Evolutionary conservation across 92 coral and sea anemone species (phyloP).

Genomic region (Micromussa lordhowensis): DNA sequence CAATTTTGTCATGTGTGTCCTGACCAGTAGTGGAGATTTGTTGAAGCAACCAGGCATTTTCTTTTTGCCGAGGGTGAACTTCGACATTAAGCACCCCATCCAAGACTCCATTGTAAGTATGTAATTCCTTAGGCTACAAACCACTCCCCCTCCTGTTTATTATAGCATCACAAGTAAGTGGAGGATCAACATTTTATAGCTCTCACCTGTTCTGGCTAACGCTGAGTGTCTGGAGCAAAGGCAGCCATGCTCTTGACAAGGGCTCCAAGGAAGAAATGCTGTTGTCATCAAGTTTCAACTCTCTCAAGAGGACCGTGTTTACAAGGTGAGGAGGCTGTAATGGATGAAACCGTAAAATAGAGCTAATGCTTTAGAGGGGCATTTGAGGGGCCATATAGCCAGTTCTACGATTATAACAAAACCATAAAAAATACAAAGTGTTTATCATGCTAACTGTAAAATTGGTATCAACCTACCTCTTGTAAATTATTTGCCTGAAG

Average conservation of each 20-base stretch:
- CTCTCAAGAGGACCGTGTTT: conserved; percentile 85
- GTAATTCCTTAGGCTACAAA: too few species aligned
- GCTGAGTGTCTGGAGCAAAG: conserved; percentile 76
- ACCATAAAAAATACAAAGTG: background rate
- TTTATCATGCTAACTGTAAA: too few species aligned
- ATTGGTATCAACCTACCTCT: conserved; percentile 54
- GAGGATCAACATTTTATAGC: background rate
- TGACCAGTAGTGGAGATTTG: background rate
- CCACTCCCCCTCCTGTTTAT: too few species aligned
- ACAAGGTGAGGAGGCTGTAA: conserved; percentile 81
- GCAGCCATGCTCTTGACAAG: conserved; percentile 84
- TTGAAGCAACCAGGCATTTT: background rate
- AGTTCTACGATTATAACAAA: background rate
- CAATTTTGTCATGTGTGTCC: background rate
- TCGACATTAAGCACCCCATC: background rate
- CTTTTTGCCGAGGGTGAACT: background rate
- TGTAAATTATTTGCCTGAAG: conserved; percentile 90
- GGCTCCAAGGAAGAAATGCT: conserved; percentile 86
- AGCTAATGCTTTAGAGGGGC: background rate
- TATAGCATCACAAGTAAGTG: background rate
- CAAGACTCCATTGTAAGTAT: background rate
- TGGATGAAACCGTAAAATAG: background rate
- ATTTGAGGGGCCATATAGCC: background rate
- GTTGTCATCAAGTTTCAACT: conserved; percentile 84
- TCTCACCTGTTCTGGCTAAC: conserved; percentile 90